A percentile compares a stretch with the other conserved stretches of the same genome.
phyloP scores from a whole-genome alignment of 1,140 invertebrate species.

The Liolophura sinensis region DNA sequence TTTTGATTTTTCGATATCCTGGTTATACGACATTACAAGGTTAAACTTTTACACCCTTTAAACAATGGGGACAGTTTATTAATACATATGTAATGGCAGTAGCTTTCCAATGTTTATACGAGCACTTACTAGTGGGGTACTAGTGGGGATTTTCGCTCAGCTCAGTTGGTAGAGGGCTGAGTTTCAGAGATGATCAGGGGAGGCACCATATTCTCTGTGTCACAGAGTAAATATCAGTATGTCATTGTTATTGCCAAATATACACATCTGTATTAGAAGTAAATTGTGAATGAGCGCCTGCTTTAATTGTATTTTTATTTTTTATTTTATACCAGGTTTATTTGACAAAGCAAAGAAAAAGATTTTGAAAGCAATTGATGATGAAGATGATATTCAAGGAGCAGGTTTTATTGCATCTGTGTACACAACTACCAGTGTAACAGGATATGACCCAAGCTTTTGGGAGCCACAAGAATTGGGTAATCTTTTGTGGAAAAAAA shows the following conservation, averaged over 20 bases:
- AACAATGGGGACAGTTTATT: no score
- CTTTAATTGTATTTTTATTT: constrained; percentile 14
- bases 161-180: no score
- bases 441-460: constrained; percentile 37
- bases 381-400: constrained; percentile 10
- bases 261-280: not conserved
- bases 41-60: no score
- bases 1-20: no score
- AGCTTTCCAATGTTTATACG: no score
- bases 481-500: constrained; percentile 10
- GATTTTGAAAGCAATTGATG: constrained; percentile 71
- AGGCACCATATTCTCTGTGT: no score
- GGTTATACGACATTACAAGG: no score
- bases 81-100: no score
- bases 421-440: constrained; percentile 6
- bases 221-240: not conserved
- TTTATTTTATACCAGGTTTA: constrained; percentile 66
- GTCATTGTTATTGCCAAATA: not conserved
- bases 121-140: no score
- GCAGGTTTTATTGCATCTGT: constrained; percentile 10
- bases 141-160: no score
- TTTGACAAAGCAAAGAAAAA: constrained; percentile 89
- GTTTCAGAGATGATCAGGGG: no score
- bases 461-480: constrained; percentile 56
- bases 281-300: not conserved